Evolutionary conservation across 2,888 invertebrate genomes (phyloP).

Genomic region (Agriopis marginaria): DNA sequence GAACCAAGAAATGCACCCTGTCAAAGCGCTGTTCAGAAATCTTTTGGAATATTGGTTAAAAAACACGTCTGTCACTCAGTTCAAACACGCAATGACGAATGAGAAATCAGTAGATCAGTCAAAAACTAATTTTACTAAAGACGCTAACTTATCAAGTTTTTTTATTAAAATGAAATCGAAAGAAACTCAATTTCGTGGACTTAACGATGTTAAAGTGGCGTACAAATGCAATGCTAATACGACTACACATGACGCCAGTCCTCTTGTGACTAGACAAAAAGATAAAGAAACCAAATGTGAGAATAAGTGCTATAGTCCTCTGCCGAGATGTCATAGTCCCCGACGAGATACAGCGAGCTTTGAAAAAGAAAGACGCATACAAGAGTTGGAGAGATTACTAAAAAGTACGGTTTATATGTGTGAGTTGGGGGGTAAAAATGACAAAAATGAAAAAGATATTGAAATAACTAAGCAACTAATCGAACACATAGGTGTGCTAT

Average conservation of each 20-base stretch:
- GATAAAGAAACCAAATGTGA: constrained; percentile 33
- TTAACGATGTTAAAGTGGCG: constrained; percentile 46
- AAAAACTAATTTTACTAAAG: constrained; percentile 62
- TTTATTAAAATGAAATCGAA: constrained; percentile 54
- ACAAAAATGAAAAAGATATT: constrained; percentile 67
- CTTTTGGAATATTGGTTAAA: constrained; percentile 74
- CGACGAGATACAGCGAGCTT: constrained; percentile 58
- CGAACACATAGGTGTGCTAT: constrained; percentile 60
- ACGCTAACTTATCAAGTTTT: constrained; percentile 63
- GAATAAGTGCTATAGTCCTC: constrained; percentile 19
- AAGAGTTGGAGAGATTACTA: constrained; percentile 71
- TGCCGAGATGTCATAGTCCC: constrained; percentile 41
- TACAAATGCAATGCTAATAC: constrained; percentile 20
- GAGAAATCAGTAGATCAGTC: constrained; percentile 64
- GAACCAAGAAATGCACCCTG: constrained; percentile 59
- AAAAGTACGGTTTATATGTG: constrained; percentile 75
- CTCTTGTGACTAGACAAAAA: constrained; percentile 2
- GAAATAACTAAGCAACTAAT: constrained; percentile 69
- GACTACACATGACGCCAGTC: not conserved
- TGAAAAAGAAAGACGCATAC: constrained; percentile 69
- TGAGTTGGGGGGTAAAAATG: constrained; percentile 55
- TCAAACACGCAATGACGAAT: constrained; percentile 55
- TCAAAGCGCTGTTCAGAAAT: constrained; percentile 68
- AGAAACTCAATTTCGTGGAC: constrained; percentile 64
- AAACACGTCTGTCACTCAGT: constrained; percentile 55